phyloP scores from a whole-genome alignment of 2,113 vertebrate genomes.

The Vulpes lagopus region DNA sequence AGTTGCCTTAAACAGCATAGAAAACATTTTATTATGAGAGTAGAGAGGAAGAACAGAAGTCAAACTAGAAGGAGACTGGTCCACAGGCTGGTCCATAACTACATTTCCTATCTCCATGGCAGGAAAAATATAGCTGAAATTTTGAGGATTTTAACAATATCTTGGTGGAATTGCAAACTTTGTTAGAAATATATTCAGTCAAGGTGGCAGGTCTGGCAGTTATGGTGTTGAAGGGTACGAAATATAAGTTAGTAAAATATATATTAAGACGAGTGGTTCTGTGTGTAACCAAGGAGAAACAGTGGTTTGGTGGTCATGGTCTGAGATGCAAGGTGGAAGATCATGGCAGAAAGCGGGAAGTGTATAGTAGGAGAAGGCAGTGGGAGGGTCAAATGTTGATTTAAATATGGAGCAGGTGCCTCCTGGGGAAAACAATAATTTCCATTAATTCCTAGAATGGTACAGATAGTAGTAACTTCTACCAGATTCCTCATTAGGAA shows the following conservation, averaged over 20 bases:
- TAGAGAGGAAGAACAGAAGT: neutral
- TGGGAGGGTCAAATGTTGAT: neutral
- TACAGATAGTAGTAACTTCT: neutral
- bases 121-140: neutral
- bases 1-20: neutral
- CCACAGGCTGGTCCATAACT: neutral
- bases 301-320: neutral
- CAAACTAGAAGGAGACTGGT: neutral
- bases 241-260: neutral
- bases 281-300: too few relatives aligned
- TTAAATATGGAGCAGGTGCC: neutral
- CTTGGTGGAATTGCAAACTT: neutral
- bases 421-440: neutral
- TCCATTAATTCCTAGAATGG: neutral
- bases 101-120: neutral
- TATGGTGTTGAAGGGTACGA: neutral
- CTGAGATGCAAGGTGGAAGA: neutral
- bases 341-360: neutral
- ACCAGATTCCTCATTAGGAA: neutral
- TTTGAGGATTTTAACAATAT: neutral
- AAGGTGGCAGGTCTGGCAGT: neutral
- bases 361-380: neutral
- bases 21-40: neutral
- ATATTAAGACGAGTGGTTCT: neutral
- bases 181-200: neutral